Conservation (phyloP, 2,113 vertebrate species). For the Ceyx cyanopectus region DNA sequence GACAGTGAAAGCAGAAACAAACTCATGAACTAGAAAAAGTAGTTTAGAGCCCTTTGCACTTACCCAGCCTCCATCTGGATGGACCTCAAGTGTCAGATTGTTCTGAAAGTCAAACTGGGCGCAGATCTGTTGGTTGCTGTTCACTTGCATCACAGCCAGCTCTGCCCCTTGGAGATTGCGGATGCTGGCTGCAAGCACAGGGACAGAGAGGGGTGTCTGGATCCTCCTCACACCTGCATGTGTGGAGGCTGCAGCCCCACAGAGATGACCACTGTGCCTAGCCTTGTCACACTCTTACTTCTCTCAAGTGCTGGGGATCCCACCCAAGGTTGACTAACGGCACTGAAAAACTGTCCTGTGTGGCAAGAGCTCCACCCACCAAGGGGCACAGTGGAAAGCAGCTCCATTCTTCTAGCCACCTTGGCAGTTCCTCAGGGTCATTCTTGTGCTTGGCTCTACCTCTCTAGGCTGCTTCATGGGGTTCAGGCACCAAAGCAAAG, state of each 20-base stretch:
- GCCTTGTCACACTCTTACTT: background rate
- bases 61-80: conserved; percentile 60
- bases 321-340: background rate
- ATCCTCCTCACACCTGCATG: background rate
- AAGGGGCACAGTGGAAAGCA: background rate
- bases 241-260: background rate
- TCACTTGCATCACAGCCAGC: conserved; percentile 74
- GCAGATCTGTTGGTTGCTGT: conserved; percentile 70
- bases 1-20: background rate
- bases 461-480: background rate
- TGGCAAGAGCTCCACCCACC: background rate
- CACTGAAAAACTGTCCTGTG: background rate
- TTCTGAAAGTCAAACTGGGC: conserved; percentile 77
- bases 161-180: conserved; percentile 69
- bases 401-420: background rate
- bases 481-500: background rate
- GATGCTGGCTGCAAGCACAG: conserved; percentile 72
- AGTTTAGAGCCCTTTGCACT: conserved; percentile 20
- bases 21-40: background rate
- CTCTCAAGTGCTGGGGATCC: background rate
- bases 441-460: background rate
- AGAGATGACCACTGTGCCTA: background rate
- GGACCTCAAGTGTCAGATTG: conserved; percentile 56
- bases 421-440: background rate
- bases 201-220: background rate